Conservation (phyloP, 2,113 vertebrate genomes). For the Bos taurus region DNA sequence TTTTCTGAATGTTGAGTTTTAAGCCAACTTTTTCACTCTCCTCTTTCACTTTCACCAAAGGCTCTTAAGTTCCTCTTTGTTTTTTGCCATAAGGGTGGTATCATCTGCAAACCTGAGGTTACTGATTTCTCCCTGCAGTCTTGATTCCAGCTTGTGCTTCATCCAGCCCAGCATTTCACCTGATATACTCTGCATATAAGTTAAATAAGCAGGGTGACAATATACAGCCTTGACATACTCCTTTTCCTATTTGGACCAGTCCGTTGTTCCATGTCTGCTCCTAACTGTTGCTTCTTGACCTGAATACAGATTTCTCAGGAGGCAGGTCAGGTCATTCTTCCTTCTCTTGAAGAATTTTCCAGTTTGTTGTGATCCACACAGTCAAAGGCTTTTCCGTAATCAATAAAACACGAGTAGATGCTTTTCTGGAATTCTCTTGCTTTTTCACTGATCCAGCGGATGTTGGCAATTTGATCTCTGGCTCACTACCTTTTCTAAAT, state of each 20-base stretch:
- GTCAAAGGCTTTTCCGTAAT: not conserved
- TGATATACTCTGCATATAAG: not conserved
- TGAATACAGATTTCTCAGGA: not conserved
- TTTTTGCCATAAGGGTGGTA: not conserved
- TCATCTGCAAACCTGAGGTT: not conserved
- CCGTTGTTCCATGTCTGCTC: not conserved
- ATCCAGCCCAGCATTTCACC: not conserved
- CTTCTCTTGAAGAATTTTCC: not conserved
- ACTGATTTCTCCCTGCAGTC: not conserved
- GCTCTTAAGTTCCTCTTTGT: not conserved
- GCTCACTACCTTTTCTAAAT: not conserved
- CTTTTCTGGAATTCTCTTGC: not conserved
- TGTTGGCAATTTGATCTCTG: not conserved
- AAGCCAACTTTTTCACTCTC: not conserved
- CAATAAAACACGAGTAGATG: not conserved
- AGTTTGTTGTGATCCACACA: not conserved
- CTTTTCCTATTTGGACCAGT: not conserved
- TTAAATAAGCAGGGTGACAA: not conserved
- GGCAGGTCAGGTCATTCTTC: not conserved
- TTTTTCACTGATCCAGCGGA: not conserved
- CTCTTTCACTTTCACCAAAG: not conserved
- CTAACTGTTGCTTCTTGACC: not conserved
- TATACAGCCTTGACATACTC: not conserved
- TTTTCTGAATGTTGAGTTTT: not conserved
- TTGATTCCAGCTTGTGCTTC: not conserved